Percentiles rank a stretch among this genome's conserved stretches.
phyloP scores from a whole-genome alignment of 2,888 invertebrate genomes.

The Litoditis marina region DNA sequence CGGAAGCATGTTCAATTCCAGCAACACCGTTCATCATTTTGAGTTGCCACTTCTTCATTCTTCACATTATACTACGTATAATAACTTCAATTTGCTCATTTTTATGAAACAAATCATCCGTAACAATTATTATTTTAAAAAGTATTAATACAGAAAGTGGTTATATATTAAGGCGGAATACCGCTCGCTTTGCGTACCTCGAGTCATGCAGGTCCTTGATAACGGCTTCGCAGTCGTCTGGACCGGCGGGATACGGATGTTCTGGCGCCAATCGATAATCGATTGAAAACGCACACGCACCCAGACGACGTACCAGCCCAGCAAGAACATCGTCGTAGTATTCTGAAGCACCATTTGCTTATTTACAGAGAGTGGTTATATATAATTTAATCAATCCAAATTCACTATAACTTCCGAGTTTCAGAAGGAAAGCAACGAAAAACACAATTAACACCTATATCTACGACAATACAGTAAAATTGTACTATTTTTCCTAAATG shows the following conservation, averaged over 20 bases:
- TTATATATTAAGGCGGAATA: background rate
- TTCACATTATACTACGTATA: no score
- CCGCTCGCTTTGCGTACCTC: constrained; percentile 30
- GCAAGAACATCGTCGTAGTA: constrained; percentile 51
- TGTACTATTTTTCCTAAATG: no score
- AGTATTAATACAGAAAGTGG: background rate
- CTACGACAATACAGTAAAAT: no score
- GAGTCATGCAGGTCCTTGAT: constrained; percentile 48
- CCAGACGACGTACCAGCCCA: constrained; percentile 38
- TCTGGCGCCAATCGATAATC: constrained; percentile 62
- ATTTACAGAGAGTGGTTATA: background rate
- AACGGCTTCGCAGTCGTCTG: constrained; percentile 62
- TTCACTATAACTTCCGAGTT: no score
- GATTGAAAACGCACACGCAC: constrained; percentile 45
- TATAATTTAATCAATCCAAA: no score
- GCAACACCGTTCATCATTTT: constrained; percentile 2
- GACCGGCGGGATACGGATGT: constrained; percentile 63
- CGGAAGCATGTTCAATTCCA: no score
- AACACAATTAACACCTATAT: no score
- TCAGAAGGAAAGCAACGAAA: no score
- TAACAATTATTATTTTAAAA: no score
- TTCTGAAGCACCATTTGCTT: constrained; percentile 21
- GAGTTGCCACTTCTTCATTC: no score
- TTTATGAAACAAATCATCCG: no score
- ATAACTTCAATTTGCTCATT: no score